Conservation (phyloP, 2,113 vertebrate species). For the Carlito syrichta region DNA sequence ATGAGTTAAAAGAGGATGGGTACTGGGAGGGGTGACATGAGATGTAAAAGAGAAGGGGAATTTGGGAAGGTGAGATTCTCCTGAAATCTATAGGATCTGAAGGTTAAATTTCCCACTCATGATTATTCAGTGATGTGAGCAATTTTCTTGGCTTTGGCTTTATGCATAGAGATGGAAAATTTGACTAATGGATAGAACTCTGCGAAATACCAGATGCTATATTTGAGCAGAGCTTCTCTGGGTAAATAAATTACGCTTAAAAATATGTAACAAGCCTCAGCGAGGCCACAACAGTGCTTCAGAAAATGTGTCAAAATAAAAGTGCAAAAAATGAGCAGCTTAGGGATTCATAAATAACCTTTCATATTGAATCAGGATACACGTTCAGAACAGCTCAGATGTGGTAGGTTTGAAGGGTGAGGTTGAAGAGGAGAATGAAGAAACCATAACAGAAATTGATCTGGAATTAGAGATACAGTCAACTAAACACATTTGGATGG, state of each 20-base stretch:
- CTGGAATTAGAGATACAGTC: background rate
- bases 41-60: background rate
- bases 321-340: background rate
- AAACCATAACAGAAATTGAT: background rate
- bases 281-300: conserved; percentile 38
- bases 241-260: conserved; percentile 64
- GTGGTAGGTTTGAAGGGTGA: background rate
- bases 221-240: conserved; percentile 58
- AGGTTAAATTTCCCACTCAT: conserved; percentile 36
- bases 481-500: background rate
- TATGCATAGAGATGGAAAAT: conserved; percentile 66
- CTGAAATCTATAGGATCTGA: background rate
- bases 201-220: conserved; percentile 66
- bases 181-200: conserved; percentile 50
- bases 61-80: background rate
- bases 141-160: conserved; percentile 46
- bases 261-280: conserved; percentile 60
- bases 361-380: conserved; percentile 7
- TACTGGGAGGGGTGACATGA: background rate
- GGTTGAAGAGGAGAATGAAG: background rate
- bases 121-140: conserved; percentile 33
- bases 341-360: conserved; percentile 14
- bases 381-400: background rate
- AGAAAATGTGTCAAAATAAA: conserved; percentile 60
- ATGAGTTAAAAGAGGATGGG: background rate